Evolutionary conservation across 2,888 invertebrate species (phyloP).

Genomic region (Sussaba pulchella): DNA sequence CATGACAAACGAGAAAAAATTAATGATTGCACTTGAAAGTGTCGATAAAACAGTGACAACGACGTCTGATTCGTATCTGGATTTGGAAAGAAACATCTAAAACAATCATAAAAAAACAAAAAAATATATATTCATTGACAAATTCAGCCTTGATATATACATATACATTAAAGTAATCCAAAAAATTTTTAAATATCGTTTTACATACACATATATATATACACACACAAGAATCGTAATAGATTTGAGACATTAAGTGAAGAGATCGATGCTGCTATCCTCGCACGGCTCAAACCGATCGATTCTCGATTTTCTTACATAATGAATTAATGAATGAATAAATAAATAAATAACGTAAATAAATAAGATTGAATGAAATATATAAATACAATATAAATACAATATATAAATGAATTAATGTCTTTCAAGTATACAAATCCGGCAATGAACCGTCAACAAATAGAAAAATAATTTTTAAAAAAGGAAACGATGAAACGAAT

Average conservation of each 20-base stretch:
- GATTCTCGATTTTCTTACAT: slow-evolving; percentile 12
- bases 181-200: slow-evolving; percentile 66
- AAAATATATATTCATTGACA: slow-evolving; percentile 3
- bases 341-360: neutral
- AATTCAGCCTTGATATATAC: slow-evolving; percentile 48
- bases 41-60: too few relatives aligned
- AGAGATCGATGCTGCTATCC: slow-evolving; percentile 47
- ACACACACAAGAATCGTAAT: slow-evolving; percentile 68
- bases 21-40: too few relatives aligned
- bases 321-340: slow-evolving; percentile 1
- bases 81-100: too few relatives aligned
- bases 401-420: too few relatives aligned
- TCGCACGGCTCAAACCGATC: slow-evolving; percentile 46
- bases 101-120: too few relatives aligned
- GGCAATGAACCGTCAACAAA: too few relatives aligned
- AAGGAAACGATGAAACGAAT: too few relatives aligned
- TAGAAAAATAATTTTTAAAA: too few relatives aligned
- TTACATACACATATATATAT: slow-evolving; percentile 65
- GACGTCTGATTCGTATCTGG: too few relatives aligned
- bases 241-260: slow-evolving; percentile 67
- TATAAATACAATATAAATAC: slow-evolving; percentile 5
- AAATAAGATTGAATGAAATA: too few relatives aligned
- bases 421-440: too few relatives aligned
- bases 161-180: slow-evolving; percentile 64
- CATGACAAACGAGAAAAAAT: neutral